A percentile compares a stretch with the other conserved stretches of the same genome.
phyloP scores from a whole-genome alignment of 2,797 vertebrate genomes.

The Onychomys leucogaster region DNA sequence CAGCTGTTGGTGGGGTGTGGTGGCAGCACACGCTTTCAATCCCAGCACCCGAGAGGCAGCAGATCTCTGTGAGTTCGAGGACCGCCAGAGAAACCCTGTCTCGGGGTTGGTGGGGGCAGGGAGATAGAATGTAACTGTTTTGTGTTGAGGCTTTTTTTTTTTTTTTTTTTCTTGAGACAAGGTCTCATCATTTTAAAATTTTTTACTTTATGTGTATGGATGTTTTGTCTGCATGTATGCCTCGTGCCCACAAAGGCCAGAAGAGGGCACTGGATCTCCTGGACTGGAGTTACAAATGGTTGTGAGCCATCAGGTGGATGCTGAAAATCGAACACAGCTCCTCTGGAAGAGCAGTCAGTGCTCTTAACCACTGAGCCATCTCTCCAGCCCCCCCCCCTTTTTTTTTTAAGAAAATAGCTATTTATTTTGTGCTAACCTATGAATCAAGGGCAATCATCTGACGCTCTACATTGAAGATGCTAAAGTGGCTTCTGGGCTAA shows the following conservation, averaged over 20 bases:
- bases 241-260: background rate
- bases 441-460: background rate
- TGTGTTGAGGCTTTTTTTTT: background rate
- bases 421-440: slow-evolving; percentile 1
- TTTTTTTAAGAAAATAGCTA: background rate
- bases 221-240: background rate
- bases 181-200: background rate
- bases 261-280: background rate
- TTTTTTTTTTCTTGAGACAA: background rate
- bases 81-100: no score
- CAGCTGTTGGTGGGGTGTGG: background rate
- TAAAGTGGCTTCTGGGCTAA: background rate
- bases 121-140: background rate
- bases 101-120: no score
- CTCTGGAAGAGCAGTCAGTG: background rate
- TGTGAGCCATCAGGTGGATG: background rate
- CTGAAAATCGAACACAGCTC: background rate
- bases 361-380: background rate
- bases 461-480: background rate
- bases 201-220: background rate
- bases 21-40: no score
- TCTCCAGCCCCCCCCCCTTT: background rate
- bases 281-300: background rate
- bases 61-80: no score
- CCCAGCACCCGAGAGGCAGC: no score